phyloP scores from a whole-genome alignment of 2,888 invertebrate species.

The Tenthredo scrophulariae region DNA sequence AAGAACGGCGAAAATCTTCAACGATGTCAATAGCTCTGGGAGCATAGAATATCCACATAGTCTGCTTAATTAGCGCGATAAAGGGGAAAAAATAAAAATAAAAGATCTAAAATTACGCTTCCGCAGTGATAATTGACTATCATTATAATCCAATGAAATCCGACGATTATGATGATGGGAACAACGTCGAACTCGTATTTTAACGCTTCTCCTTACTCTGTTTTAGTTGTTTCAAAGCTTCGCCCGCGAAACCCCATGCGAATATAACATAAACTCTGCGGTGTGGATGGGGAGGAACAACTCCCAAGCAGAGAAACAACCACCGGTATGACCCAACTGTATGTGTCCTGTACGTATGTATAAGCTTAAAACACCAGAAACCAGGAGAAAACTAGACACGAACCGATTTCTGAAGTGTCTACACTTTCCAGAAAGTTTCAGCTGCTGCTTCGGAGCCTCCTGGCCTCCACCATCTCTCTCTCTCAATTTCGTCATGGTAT shows the following conservation, averaged over 20 bases:
- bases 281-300: neutral
- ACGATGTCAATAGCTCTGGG: neutral
- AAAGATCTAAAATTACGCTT: neutral
- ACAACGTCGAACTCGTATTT: neutral
- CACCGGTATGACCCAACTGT: neutral
- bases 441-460: neutral
- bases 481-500: constrained; percentile 6
- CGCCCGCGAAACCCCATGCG: neutral
- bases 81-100: neutral
- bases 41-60: neutral
- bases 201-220: neutral
- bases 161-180: neutral
- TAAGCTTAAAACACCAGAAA: neutral
- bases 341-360: neutral
- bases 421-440: constrained; percentile 9
- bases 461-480: neutral
- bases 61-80: neutral
- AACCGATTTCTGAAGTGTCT: constrained; percentile 23
- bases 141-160: neutral
- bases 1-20: neutral
- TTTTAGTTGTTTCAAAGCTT: constrained; percentile 17
- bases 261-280: neutral
- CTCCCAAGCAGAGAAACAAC: constrained; percentile 29
- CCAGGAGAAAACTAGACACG: constrained; percentile 23
- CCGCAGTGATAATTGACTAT: neutral